Percentiles rank a stretch among this genome's conserved stretches.
phyloP scores from a whole-genome alignment of 2,113 vertebrate species.

The Lycocorax pyrrhopterus region DNA sequence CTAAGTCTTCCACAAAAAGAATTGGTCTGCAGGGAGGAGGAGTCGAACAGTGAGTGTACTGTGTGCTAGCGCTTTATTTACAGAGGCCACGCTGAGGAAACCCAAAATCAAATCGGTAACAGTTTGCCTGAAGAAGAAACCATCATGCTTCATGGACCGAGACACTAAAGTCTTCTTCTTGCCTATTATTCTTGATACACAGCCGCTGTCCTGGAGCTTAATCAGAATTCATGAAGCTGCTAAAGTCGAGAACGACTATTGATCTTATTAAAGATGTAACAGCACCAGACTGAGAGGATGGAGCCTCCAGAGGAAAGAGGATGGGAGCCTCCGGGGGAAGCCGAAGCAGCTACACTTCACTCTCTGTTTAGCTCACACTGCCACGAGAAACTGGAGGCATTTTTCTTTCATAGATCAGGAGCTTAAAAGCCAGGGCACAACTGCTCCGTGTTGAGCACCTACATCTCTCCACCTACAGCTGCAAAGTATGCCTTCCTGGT shows the following conservation, averaged over 20 bases:
- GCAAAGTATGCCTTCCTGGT: neutral
- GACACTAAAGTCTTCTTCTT: slow-evolving; percentile 24
- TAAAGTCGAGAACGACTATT: neutral
- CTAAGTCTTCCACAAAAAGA: neutral
- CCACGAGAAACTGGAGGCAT: neutral
- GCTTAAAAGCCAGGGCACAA: neutral
- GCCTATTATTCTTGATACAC: slow-evolving; percentile 7
- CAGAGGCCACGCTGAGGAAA: neutral
- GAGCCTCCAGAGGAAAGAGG: neutral
- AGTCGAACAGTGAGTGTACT: neutral
- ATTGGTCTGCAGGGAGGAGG: neutral
- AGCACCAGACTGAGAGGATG: neutral
- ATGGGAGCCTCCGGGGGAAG: neutral
- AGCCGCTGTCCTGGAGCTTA: neutral
- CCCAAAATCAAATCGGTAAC: neutral
- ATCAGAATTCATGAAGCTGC: slow-evolving; percentile 46
- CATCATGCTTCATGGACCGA: neutral
- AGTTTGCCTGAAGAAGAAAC: slow-evolving; percentile 20
- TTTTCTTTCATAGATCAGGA: neutral
- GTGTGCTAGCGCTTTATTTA: neutral
- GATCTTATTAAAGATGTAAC: slow-evolving; percentile 40
- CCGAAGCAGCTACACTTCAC: neutral
- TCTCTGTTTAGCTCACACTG: neutral
- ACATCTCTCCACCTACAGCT: neutral
- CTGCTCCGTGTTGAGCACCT: neutral